A percentile compares a stretch with the other conserved stretches of the same genome.
These are phyloP conservation scores for Zaprionus taronus DNA, from an alignment of 1,140 invertebrate species.

Conservation along the genomic window DNA sequence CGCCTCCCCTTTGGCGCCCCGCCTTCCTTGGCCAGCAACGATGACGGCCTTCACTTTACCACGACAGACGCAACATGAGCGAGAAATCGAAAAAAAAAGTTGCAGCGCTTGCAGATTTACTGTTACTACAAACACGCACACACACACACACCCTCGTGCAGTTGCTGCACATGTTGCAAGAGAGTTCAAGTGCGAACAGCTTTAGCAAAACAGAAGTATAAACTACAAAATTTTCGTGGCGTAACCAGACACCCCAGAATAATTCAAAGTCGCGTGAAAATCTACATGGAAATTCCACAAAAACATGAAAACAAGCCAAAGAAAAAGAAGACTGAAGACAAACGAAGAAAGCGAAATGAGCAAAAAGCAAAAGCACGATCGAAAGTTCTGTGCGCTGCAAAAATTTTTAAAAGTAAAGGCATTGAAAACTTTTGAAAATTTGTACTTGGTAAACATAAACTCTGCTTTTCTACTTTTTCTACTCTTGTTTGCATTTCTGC, in stretches of 20 bases:
- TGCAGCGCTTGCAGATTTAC: conserved; percentile 17
- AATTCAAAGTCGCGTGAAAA: conserved; percentile 47
- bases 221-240: conserved; percentile 8
- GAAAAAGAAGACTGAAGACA: conserved; percentile 14
- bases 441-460: conserved; percentile 69
- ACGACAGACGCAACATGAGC: conserved; percentile 10
- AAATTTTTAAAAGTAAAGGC: conserved; percentile 46
- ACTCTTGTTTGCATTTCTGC: conserved; percentile 56
- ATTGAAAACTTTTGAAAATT: conserved; percentile 66
- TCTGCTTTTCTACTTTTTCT: conserved; percentile 21
- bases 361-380: conserved; percentile 16
- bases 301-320: neutral
- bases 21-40: neutral
- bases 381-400: conserved; percentile 68
- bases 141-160: neutral
- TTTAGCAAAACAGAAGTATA: conserved; percentile 70
- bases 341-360: conserved; percentile 17
- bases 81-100: conserved; percentile 5
- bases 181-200: conserved; percentile 67
- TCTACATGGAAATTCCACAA: conserved; percentile 13
- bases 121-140: neutral
- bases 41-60: conserved; percentile 58
- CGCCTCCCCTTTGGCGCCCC: neutral
- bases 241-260: conserved; percentile 11
- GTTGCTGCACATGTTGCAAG: conserved; percentile 27